Conservation (phyloP, 2,797 vertebrate species). For the Malurus splendens region DNA sequence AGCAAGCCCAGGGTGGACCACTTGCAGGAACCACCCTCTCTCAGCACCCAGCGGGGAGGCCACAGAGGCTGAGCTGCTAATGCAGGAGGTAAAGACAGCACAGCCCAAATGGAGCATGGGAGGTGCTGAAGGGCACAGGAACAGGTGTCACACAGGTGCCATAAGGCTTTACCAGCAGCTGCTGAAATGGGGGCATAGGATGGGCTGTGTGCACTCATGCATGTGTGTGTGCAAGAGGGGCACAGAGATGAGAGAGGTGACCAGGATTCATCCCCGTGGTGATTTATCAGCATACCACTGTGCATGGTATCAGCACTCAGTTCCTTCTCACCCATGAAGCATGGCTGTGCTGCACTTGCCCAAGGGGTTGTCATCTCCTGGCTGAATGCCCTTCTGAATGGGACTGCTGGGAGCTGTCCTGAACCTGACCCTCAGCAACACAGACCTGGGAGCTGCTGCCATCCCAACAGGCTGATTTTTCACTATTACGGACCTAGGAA, state of each 20-base stretch:
- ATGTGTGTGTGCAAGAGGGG: fast-evolving
- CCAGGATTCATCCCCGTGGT: not conserved
- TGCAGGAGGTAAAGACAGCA: not conserved
- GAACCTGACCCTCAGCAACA: not conserved
- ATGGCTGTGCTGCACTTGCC: not conserved
- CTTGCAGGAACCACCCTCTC: not conserved
- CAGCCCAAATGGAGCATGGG: not conserved
- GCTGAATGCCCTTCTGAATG: not conserved
- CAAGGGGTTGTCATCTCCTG: not conserved
- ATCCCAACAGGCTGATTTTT: fast-evolving
- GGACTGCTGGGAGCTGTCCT: not conserved
- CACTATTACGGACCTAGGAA: not conserved
- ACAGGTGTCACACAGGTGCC: not conserved
- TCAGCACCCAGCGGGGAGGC: not conserved
- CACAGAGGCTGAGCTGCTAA: not conserved
- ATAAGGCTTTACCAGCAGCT: slow-evolving; percentile 3
- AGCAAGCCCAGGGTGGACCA: fast-evolving
- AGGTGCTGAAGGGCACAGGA: not conserved
- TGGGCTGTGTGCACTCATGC: fast-evolving
- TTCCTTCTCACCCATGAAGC: not conserved
- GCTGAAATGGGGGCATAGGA: not conserved
- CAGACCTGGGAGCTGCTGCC: not conserved
- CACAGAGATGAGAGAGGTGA: not conserved
- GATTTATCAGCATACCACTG: not conserved
- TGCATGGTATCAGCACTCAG: not conserved